Evolutionary conservation across 2,888 invertebrate genomes (phyloP).

Genomic region (Tryphoninae sp.): DNA sequence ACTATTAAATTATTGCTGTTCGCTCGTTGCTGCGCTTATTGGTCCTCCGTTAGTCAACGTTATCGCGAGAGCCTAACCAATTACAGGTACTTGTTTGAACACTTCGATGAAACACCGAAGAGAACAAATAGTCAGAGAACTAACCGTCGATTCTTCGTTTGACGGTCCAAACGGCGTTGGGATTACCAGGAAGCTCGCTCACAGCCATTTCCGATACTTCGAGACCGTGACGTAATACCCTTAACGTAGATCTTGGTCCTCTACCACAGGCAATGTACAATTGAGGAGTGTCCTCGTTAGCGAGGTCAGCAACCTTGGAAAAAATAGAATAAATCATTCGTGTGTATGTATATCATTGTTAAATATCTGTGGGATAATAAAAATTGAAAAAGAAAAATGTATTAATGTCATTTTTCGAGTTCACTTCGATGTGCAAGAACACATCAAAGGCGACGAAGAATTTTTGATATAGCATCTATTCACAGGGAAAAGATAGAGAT

Average conservation of each 20-base stretch:
- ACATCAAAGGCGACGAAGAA: constrained; percentile 79
- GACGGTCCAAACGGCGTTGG: constrained; percentile 99
- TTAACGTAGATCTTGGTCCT: constrained; percentile 95
- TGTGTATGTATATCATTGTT: neutral
- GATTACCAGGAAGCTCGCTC: constrained; percentile 99
- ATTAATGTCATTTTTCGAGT: constrained; percentile 74
- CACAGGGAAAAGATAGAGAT: constrained; percentile 70
- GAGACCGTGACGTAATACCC: constrained; percentile 96
- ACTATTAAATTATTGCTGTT: constrained; percentile 53
- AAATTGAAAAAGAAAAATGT: constrained; percentile 1
- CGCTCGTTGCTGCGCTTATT: constrained; percentile 58
- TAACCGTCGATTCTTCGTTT: constrained; percentile 97
- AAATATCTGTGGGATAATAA: neutral
- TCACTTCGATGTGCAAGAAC: constrained; percentile 77
- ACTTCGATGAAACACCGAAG: constrained; percentile 2
- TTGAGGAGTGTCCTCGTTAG: constrained; percentile 99
- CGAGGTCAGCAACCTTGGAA: constrained; percentile 92
- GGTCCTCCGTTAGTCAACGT: constrained; percentile 51
- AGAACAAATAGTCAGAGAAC: constrained; percentile 76
- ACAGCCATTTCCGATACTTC: constrained; percentile 99
- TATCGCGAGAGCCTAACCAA: constrained; percentile 45
- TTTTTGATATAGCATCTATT: constrained; percentile 74
- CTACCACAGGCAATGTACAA: constrained; percentile 97
- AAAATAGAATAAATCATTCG: constrained; percentile 24
- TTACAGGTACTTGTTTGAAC: constrained; percentile 6